Conservation (phyloP, 2,888 invertebrate species). For the Plebejus melissa region DNA sequence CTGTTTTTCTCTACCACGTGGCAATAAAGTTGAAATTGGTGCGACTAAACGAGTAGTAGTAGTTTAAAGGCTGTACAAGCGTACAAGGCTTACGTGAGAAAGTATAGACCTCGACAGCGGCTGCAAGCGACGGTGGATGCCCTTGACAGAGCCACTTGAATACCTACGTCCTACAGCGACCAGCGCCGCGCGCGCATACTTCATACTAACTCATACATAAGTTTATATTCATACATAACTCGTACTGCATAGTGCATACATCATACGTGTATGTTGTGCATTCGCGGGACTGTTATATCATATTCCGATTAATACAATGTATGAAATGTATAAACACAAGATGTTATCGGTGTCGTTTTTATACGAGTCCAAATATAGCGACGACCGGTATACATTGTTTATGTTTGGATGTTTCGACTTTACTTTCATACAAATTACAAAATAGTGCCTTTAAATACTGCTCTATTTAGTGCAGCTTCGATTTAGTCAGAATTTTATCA, state of each 20-base stretch:
- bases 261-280: background rate
- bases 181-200: background rate
- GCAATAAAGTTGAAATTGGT: background rate
- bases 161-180: conserved; percentile 1
- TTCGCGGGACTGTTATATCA: conserved; percentile 12
- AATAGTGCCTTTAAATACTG: too few species aligned
- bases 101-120: conserved; percentile 64
- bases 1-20: background rate
- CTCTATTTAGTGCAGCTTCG: too few species aligned
- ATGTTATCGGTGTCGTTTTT: conserved; percentile 16
- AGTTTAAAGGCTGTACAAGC: background rate
- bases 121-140: conserved; percentile 59
- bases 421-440: too few species aligned
- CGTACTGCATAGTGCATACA: background rate
- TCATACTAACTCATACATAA: background rate
- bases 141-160: conserved; percentile 66
- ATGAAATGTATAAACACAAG: conserved; percentile 9
- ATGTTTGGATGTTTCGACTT: background rate
- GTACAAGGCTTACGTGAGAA: conserved; percentile 47
- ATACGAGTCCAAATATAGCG: conserved; percentile 6
- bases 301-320: conserved; percentile 17
- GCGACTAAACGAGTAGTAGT: background rate
- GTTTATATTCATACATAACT: background rate
- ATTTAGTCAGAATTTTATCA: too few species aligned
- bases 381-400: background rate